Evolutionary conservation across 2,888 invertebrate species (phyloP), one percentile per base, ranked within the genome.

Genomic region (Euplagia quadripunctaria): DNA sequence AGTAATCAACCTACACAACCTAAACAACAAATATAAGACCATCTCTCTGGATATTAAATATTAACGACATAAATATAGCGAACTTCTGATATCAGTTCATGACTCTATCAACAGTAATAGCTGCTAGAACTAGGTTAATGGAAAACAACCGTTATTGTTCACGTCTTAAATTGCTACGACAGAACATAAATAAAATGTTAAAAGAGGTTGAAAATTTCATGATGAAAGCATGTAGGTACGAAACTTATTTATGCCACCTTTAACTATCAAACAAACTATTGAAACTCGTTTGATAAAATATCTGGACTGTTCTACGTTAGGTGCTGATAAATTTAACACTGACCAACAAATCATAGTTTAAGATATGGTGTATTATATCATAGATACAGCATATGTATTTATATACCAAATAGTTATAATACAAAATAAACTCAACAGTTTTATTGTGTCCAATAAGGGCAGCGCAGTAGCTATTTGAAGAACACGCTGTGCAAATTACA

Each of bases 21-120:
- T 31, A 31, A 1, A 31, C 1, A 31, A 31, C 31, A 31, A 2
- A 31, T 31, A 31, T 31, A 31, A 31, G 31, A 2, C 31, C 31
- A 31, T 52, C 16, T 52, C 7, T 17, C 17, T 55, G 55, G 55
- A 17, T 52, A 5, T 55, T n/a, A 55, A 14, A 46, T 46, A 65
- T 46, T 65, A 65, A 65, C 17, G 65, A 65, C 14, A 65, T 46
- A 46, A 64, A 65, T 46, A 46, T 5, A 43, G n/a, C n/a, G 7
- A 66, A 66, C 31, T 16, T 16, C 31, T 31, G 66, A 49, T 66
- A 31, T 31, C 17, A 51, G 1, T 49, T 51, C 14, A 66, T 31
- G 16, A 49, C 51, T 63, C 61, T 51, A 51, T 51, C 51, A 41
- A 66, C 16, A 66, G 12, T 66, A 66, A 64, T 16, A 49, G 49